phyloP scores from a whole-genome alignment of 2,888 invertebrate species.

The Molanna angustata region DNA sequence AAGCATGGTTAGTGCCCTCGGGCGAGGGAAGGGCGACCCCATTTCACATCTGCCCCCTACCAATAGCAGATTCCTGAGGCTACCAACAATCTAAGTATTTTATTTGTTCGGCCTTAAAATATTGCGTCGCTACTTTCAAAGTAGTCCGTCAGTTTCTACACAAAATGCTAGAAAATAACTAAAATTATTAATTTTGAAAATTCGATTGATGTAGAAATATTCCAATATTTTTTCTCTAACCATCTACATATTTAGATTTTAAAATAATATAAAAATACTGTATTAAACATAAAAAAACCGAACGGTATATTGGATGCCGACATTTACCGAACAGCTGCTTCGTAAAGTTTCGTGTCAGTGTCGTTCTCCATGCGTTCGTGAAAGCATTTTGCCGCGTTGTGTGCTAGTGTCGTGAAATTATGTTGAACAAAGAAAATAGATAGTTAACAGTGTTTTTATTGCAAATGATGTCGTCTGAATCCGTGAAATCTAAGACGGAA shows the following conservation, averaged over 20 bases:
- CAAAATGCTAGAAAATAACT: conserved; percentile 23
- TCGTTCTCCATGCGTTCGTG: conserved; percentile 54
- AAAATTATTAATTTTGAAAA: conserved; percentile 7
- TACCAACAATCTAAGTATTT: conserved; percentile 21
- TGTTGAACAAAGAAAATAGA: conserved; percentile 51
- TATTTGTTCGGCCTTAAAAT: conserved; percentile 26
- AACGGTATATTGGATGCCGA: conserved; percentile 56
- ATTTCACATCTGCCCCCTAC: conserved; percentile 56
- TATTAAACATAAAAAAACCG: conserved; percentile 38
- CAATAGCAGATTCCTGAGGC: conserved; percentile 43
- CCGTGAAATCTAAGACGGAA: conserved; percentile 51
- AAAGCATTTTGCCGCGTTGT: conserved; percentile 38
- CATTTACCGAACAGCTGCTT: conserved; percentile 46
- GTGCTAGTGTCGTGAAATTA: conserved; percentile 53
- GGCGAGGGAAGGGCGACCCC: conserved; percentile 50
- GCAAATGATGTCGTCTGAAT: conserved; percentile 55
- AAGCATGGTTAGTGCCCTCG: conserved; percentile 52
- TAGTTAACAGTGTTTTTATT: conserved; percentile 48
- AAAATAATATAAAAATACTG: conserved; percentile 7
- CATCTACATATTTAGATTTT: conserved; percentile 2
- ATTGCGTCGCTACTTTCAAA: conserved; percentile 11
- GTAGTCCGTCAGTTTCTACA: conserved; percentile 35
- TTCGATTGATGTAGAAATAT: not conserved
- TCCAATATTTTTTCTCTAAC: not conserved
- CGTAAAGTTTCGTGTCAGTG: conserved; percentile 43